Conservation (phyloP, 2,113 vertebrate species). For the Sander lucioperca region DNA sequence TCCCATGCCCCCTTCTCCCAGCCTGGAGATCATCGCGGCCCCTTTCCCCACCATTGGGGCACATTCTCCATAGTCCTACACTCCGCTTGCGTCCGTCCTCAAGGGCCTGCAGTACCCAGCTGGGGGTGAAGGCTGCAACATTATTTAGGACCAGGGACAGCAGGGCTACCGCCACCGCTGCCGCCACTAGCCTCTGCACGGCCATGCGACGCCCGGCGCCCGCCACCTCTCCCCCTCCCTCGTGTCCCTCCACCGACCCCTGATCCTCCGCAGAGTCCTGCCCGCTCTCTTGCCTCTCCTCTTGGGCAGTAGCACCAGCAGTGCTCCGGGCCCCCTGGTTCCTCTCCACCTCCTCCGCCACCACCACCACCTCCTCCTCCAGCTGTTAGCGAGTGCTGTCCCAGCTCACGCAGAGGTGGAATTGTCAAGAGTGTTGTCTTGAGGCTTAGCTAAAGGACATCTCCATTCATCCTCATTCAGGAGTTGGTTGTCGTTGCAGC, state of each 20-base stretch:
- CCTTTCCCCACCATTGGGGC: constrained; percentile 84
- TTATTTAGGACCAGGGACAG: constrained; percentile 96
- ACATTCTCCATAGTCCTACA: constrained; percentile 96
- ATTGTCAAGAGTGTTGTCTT: constrained; percentile 53
- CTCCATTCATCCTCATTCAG: constrained; percentile 93
- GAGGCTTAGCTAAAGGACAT: constrained; percentile 92
- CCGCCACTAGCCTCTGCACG: constrained; percentile 92
- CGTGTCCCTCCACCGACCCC: constrained; percentile 56
- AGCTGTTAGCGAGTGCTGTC: constrained; percentile 49
- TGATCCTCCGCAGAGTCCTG: constrained; percentile 50
- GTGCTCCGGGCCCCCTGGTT: constrained; percentile 59
- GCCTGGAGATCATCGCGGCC: constrained; percentile 75
- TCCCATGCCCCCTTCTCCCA: constrained; percentile 73
- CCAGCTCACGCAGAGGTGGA: constrained; percentile 54
- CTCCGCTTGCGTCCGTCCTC: constrained; percentile 94
- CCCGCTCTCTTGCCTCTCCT: constrained; percentile 51
- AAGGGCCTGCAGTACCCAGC: constrained; percentile 94
- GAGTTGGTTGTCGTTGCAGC: constrained; percentile 52
- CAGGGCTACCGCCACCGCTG: constrained; percentile 94
- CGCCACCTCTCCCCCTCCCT: constrained; percentile 70
- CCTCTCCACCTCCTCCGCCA: constrained; percentile 58
- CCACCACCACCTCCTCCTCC: constrained; percentile 44
- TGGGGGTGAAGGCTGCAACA: constrained; percentile 93
- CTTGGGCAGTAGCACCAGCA: constrained; percentile 57
- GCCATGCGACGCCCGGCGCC: constrained; percentile 86